phyloP scores from a whole-genome alignment of 1,140 invertebrate genomes.

The Oppia nitens region DNA sequence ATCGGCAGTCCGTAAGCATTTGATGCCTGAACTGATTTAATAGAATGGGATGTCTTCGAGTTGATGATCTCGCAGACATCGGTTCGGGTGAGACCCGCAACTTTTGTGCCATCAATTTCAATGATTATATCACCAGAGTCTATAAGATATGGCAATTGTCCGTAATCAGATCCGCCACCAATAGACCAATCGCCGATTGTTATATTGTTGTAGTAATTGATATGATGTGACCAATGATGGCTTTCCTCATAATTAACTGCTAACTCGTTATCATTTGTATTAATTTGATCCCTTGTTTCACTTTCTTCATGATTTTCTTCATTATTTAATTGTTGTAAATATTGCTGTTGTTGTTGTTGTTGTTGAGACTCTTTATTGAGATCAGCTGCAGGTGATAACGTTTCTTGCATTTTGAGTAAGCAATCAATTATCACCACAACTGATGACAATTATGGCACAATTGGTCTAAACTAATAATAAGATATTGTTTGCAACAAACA shows the following conservation, averaged over 20 bases:
- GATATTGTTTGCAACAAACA: no score
- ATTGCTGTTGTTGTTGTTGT: background rate
- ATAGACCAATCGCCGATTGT: conserved; percentile 9
- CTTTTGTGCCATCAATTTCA: conserved; percentile 44
- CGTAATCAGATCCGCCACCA: conserved; percentile 17
- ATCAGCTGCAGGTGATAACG: no score
- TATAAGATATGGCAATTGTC: conserved; percentile 16
- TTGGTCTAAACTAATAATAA: no score
- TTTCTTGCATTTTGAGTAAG: no score
- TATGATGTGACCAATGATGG: background rate
- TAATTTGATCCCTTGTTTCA: background rate
- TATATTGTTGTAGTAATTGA: background rate
- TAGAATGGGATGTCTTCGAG: background rate
- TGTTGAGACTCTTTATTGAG: background rate
- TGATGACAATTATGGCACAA: no score
- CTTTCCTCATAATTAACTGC: background rate
- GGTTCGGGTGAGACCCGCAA: conserved; percentile 41
- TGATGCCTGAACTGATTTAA: conserved; percentile 1
- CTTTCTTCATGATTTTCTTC: background rate
- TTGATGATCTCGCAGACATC: conserved; percentile 32
- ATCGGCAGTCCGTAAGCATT: conserved; percentile 10
- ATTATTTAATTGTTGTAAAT: background rate
- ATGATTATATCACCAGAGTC: conserved; percentile 37
- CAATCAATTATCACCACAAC: no score
- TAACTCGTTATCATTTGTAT: background rate